These are phyloP conservation scores for Drosophila erecta DNA, from an alignment of 1,140 invertebrate genomes.

Conservation along the genomic window DNA sequence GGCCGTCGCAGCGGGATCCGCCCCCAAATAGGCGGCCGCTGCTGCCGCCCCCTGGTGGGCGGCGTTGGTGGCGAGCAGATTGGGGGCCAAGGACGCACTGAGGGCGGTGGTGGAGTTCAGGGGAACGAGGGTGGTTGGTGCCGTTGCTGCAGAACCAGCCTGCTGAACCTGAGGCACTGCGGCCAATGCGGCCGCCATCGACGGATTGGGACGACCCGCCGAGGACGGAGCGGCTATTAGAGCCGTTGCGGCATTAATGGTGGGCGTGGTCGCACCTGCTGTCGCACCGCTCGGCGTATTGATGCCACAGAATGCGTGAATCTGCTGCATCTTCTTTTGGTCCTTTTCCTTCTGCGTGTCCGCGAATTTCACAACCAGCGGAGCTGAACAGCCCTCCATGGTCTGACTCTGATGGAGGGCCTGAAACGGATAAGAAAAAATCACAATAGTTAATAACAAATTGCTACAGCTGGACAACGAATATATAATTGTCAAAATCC, in stretches of 20 bases:
- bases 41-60: slow-evolving; percentile 42
- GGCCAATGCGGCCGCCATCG: slow-evolving; percentile 65
- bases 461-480: neutral
- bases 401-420: slow-evolving; percentile 98
- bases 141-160: slow-evolving; percentile 34
- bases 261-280: slow-evolving; percentile 60
- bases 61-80: slow-evolving; percentile 46
- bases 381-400: slow-evolving; percentile 99
- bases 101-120: slow-evolving; percentile 53
- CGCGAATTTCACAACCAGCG: slow-evolving; percentile 99
- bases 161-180: slow-evolving; percentile 61
- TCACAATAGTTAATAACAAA: neutral
- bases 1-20: slow-evolving; percentile 63
- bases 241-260: slow-evolving; percentile 62
- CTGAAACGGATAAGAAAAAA: slow-evolving; percentile 68
- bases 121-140: slow-evolving; percentile 55
- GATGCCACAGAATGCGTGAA: slow-evolving; percentile 92
- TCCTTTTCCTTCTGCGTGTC: slow-evolving; percentile 99
- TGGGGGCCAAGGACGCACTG: slow-evolving; percentile 49
- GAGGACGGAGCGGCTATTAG: slow-evolving; percentile 61
- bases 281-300: slow-evolving; percentile 84
- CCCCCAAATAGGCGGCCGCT: slow-evolving; percentile 50
- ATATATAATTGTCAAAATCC: no score
- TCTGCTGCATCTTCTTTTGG: slow-evolving; percentile 96
- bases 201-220: slow-evolving; percentile 55